Base-by-base conservation (phyloP, 2,113 vertebrate species). In the Anoplopoma fimbria region DNA sequence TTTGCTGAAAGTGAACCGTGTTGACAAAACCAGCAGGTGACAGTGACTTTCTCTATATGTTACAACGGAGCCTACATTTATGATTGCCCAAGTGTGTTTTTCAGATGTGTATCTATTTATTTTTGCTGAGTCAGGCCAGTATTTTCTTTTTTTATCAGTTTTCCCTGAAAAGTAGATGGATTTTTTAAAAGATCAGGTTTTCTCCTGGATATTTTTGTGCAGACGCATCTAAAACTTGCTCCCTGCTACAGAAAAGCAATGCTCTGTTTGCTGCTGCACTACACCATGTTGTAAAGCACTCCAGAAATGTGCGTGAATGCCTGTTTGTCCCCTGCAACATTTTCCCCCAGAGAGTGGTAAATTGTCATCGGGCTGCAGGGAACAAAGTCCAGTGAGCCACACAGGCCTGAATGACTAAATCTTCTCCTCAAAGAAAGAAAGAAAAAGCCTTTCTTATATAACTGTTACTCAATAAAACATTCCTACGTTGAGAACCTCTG, bases 381-480 rank as follows among this genome's bases (percentile, higher is more conserved):
- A 77, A 71, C 63, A 63, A 31, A 53, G 42, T 47, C 36, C 69
- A 49, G 73, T n/a, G 61, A 81, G 67, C 61, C 34, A 62, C 49
- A 6, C 58, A 58, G 61, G 38, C 71, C 62, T 60, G 36, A 73
- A 19, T 72, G 51, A 58, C 69, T 60, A 64, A 60, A 82, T 9
- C 71, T 23, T 40, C 31, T 55, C 40, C 36, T 69, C 15, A 23
- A 25, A 53, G 19, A 10, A 49, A 53, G 19, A 10, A 49, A 79
- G 13, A 14, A 63, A 45, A 51, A 63, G 13, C 40, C n/a, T 0
- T 0, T 78, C 33, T 89, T 88, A 78, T 63, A 17, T 74, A 85
- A 81, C 63, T 69, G 57, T 85, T 75, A 34, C 65, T 74, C 36
- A 42, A 51, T 49, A 23, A 83, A 76, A 83, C 45, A 79, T 57